These are phyloP conservation scores for Sebastes trivittatus DNA, from an alignment of 2,797 vertebrate species.

Conservation along the genomic window DNA sequence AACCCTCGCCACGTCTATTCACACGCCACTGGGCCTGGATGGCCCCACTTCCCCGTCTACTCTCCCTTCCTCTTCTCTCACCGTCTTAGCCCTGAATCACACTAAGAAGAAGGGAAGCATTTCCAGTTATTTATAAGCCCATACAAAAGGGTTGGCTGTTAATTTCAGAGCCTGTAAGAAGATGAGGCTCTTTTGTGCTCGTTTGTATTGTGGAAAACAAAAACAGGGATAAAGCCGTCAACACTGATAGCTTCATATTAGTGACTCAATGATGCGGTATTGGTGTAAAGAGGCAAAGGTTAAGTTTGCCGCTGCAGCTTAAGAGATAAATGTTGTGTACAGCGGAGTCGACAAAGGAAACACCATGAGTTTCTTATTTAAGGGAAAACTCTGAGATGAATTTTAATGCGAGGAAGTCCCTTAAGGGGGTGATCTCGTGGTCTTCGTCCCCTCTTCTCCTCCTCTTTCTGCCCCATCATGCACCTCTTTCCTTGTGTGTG, in stretches of 20 bases:
- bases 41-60: slow-evolving; percentile 28
- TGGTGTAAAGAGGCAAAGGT: slow-evolving; percentile 25
- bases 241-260: slow-evolving; percentile 45
- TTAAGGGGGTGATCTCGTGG: slow-evolving; percentile 23
- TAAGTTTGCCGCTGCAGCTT: slow-evolving; percentile 19
- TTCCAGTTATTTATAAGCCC: slow-evolving; percentile 63
- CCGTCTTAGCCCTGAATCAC: slow-evolving; percentile 56
- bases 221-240: slow-evolving; percentile 54
- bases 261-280: slow-evolving; percentile 16
- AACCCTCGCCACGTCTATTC: slow-evolving; percentile 49
- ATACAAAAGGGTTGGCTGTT: slow-evolving; percentile 57
- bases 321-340: slow-evolving; percentile 9
- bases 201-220: slow-evolving; percentile 65
- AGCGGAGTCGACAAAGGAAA: not conserved
- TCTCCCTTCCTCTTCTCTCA: slow-evolving; percentile 28
- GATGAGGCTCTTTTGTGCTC: slow-evolving; percentile 67
- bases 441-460: not conserved
- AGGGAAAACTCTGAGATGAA: slow-evolving; percentile 1
- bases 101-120: slow-evolving; percentile 28
- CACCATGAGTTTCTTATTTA: slow-evolving; percentile 27
- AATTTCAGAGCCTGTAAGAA: slow-evolving; percentile 69
- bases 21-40: slow-evolving; percentile 42
- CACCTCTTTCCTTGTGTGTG: not conserved
- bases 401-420: slow-evolving; percentile 23
- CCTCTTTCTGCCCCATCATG: slow-evolving; percentile 11